A percentile compares a stretch with the other conserved stretches of the same genome.
phyloP scores from a whole-genome alignment of 2,797 vertebrate genomes.

The Halcyon chelicuti region DNA sequence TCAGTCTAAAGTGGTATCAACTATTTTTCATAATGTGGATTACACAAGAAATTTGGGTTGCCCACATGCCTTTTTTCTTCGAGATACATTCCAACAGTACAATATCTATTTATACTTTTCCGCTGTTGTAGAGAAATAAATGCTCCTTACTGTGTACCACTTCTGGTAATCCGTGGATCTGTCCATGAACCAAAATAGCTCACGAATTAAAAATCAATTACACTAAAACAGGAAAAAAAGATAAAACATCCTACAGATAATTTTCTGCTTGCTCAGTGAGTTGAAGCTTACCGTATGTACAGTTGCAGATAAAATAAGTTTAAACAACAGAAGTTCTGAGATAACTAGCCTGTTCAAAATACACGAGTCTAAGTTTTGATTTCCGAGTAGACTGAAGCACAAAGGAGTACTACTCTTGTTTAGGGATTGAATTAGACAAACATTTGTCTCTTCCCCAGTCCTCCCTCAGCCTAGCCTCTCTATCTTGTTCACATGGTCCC shows the following conservation, averaged over 20 bases:
- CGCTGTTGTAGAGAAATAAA: background rate
- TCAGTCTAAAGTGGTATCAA: too few relatives aligned
- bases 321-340: background rate
- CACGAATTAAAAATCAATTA: background rate
- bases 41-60: too few relatives aligned
- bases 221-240: background rate
- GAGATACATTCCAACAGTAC: too few relatives aligned
- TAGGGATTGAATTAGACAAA: background rate
- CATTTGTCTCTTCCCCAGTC: background rate
- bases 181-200: background rate
- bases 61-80: too few relatives aligned
- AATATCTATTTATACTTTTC: background rate
- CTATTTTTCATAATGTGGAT: too few relatives aligned
- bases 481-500: background rate
- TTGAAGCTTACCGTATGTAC: background rate
- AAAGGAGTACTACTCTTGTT: background rate
- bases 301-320: background rate
- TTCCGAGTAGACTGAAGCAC: background rate
- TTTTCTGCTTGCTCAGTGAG: background rate
- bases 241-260: background rate
- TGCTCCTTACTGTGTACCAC: background rate
- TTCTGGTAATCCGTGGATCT: background rate
- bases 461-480: background rate
- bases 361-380: background rate
- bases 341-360: background rate